A percentile compares a stretch with the other conserved stretches of the same genome.
Conservation (phyloP, 2,888 invertebrate species). For the Capitulum mitella region DNA sequence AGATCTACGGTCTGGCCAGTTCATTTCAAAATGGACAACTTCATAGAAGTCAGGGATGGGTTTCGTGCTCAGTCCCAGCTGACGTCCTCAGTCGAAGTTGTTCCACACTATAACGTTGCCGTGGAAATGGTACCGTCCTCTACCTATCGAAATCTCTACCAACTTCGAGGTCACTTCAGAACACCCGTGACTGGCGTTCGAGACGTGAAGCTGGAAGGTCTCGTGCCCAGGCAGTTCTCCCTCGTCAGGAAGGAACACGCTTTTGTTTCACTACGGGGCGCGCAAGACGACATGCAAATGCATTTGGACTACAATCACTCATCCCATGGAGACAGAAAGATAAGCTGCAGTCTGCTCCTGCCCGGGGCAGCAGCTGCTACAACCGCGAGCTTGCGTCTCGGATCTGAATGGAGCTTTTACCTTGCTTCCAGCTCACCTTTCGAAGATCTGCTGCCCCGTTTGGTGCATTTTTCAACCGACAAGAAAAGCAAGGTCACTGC, state of each 20-base stretch:
- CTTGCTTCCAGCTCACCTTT: not conserved
- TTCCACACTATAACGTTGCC: not conserved
- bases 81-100: not conserved
- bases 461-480: not conserved
- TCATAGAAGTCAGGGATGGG: not conserved
- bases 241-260: not conserved
- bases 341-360: not conserved
- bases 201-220: not conserved
- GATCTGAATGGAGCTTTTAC: not conserved
- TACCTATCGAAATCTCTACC: not conserved
- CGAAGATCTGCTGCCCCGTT: not conserved
- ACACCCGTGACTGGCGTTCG: not conserved
- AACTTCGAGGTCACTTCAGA: not conserved
- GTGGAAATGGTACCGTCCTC: not conserved
- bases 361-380: not conserved
- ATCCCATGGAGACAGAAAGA: too few species aligned
- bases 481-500: not conserved
- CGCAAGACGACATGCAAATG: not conserved
- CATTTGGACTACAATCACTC: too few species aligned
- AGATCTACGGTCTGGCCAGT: not conserved
- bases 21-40: not conserved
- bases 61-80: not conserved
- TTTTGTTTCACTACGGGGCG: not conserved
- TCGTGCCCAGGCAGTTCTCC: not conserved
- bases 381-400: not conserved